Evolutionary conservation across 2,888 invertebrate species (phyloP).

Genomic region (Microctonus hyperodae): DNA sequence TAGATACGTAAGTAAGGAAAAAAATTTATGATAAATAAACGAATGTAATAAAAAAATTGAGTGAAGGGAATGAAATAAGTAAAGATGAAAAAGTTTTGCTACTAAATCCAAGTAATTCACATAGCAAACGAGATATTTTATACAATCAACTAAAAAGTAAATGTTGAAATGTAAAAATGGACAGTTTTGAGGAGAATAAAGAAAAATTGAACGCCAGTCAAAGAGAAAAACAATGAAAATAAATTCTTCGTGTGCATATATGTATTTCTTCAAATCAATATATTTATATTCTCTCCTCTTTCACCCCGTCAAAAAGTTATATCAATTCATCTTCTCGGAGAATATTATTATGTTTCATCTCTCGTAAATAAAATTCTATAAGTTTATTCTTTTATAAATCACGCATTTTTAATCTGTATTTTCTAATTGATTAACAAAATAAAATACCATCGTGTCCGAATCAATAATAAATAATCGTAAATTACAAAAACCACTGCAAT

Average conservation of each 20-base stretch:
- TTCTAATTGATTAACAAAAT: too few relatives aligned
- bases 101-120: not conserved
- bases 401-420: too few relatives aligned
- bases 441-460: too few relatives aligned
- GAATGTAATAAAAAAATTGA: not conserved
- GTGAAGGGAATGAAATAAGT: not conserved
- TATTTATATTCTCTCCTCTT: not conserved
- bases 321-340: not conserved
- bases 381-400: not conserved
- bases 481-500: too few relatives aligned
- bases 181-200: not conserved
- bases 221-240: too few relatives aligned
- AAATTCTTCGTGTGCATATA: not conserved
- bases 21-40: not conserved
- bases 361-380: not conserved
- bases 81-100: not conserved
- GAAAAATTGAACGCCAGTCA: not conserved
- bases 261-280: not conserved
- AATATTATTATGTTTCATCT: not conserved
- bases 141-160: not conserved
- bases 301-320: not conserved
- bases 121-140: not conserved
- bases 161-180: not conserved
- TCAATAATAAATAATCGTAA: too few relatives aligned
- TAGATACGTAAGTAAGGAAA: too few relatives aligned